Percentiles rank a stretch among this genome's conserved stretches.
Evolutionary conservation across 2,113 vertebrate genomes (phyloP).

Genomic region (Silurus glanis): DNA sequence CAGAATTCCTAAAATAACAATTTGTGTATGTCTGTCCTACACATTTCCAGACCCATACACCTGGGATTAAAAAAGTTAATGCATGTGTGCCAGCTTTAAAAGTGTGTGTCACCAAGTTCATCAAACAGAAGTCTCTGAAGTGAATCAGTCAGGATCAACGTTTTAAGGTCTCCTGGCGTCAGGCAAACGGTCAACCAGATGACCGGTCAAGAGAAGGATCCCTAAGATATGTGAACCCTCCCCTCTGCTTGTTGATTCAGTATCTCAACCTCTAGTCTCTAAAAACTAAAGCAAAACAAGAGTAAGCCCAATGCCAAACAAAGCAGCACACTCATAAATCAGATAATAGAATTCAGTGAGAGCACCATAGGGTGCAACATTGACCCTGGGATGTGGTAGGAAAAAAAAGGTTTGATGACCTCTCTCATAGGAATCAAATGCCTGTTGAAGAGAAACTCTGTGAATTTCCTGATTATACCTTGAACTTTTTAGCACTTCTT

Average conservation of each 20-base stretch:
- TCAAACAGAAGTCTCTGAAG: slow-evolving; percentile 19
- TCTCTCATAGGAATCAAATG: slow-evolving; percentile 51
- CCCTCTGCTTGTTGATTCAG: slow-evolving; percentile 61
- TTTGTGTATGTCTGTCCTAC: slow-evolving; percentile 9
- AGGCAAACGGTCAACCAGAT: slow-evolving; percentile 60
- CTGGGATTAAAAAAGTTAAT: slow-evolving; percentile 26
- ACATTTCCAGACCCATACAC: slow-evolving; percentile 17
- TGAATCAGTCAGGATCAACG: slow-evolving; percentile 13
- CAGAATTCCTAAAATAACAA: slow-evolving; percentile 12
- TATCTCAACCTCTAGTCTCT: slow-evolving; percentile 63
- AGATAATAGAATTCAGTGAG: slow-evolving; percentile 51
- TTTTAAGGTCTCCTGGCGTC: neutral
- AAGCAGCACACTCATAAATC: slow-evolving; percentile 64
- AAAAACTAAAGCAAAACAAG: slow-evolving; percentile 65
- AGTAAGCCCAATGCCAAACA: slow-evolving; percentile 60
- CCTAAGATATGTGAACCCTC: slow-evolving; percentile 51
- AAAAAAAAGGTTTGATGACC: slow-evolving; percentile 59
- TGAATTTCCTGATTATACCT: slow-evolving; percentile 69
- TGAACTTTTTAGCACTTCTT: slow-evolving; percentile 67
- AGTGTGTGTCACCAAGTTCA: slow-evolving; percentile 31
- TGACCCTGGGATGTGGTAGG: slow-evolving; percentile 58
- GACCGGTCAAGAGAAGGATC: slow-evolving; percentile 48
- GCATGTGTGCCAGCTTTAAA: slow-evolving; percentile 8
- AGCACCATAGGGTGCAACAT: slow-evolving; percentile 43
- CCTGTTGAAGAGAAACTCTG: slow-evolving; percentile 57